These are phyloP conservation scores for Platichthys flesus DNA, from an alignment of 2,113 vertebrate species.

Conservation along the genomic window DNA sequence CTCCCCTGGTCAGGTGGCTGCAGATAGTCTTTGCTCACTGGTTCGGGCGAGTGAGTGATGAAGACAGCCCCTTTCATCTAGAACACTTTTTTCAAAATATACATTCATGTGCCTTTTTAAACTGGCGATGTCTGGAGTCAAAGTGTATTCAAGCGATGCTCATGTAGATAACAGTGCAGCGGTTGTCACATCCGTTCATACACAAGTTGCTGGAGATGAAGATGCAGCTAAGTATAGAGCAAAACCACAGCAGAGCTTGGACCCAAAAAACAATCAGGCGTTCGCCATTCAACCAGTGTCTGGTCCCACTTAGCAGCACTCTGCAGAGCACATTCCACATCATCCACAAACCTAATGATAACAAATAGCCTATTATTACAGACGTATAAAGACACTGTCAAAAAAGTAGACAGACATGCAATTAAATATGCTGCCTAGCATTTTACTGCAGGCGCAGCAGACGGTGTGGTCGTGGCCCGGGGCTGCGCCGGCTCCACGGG, in stretches of 20 bases:
- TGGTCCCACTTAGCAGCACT: conserved; percentile 63
- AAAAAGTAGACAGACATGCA: conserved; percentile 68
- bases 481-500: conserved; percentile 45
- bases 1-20: not conserved
- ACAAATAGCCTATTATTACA: conserved; percentile 74
- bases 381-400: conserved; percentile 71
- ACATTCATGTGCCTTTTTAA: no score
- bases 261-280: conserved; percentile 12
- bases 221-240: conserved; percentile 3
- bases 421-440: conserved; percentile 68
- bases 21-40: no score
- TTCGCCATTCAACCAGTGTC: conserved; percentile 45
- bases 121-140: not conserved
- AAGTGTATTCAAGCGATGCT: not conserved
- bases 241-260: conserved; percentile 14
- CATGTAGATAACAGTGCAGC: not conserved
- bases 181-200: not conserved
- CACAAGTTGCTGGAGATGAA: not conserved
- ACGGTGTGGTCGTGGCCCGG: conserved; percentile 58
- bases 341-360: conserved; percentile 74
- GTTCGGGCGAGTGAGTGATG: no score
- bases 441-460: conserved; percentile 69
- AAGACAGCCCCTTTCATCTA: no score
- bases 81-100: no score
- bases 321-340: conserved; percentile 59